A percentile compares a stretch with the other conserved stretches of the same genome.
Evolutionary conservation across 2,113 vertebrate species (phyloP).

Genomic region (Serinus canaria): DNA sequence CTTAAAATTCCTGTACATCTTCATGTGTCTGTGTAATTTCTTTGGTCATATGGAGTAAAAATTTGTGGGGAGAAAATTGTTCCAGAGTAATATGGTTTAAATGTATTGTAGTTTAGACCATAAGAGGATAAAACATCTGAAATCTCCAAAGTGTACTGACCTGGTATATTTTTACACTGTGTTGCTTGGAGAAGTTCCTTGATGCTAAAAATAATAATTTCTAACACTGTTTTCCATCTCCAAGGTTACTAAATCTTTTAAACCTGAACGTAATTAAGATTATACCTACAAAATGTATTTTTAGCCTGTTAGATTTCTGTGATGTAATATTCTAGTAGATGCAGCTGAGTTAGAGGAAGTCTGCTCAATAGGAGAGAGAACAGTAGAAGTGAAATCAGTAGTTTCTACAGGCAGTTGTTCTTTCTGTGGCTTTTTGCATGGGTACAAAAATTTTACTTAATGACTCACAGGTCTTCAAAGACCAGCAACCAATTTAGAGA

Average conservation of each 20-base stretch:
- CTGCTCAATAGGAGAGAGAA: neutral
- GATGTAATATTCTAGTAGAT: neutral
- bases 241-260: slow-evolving; percentile 52
- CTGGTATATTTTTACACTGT: slow-evolving; percentile 45
- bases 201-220: slow-evolving; percentile 48
- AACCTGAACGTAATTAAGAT: slow-evolving; percentile 22
- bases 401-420: neutral
- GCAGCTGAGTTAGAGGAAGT: neutral
- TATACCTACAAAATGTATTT: slow-evolving; percentile 27
- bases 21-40: neutral
- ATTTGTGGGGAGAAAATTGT: neutral
- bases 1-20: neutral
- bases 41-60: neutral
- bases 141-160: slow-evolving; percentile 27
- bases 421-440: neutral
- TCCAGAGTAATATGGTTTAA: neutral
- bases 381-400: neutral
- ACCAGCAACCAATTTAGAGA: neutral
- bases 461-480: neutral
- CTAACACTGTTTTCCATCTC: slow-evolving; percentile 44
- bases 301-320: neutral
- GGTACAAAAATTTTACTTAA: neutral
- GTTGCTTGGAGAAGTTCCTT: slow-evolving; percentile 59
- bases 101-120: neutral
- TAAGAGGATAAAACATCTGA: slow-evolving; percentile 39